Percentiles rank a stretch among this genome's conserved stretches.
Evolutionary conservation across 64 coral and sea anemone species (phyloP).

Genomic region (Trachythela sp.): DNA sequence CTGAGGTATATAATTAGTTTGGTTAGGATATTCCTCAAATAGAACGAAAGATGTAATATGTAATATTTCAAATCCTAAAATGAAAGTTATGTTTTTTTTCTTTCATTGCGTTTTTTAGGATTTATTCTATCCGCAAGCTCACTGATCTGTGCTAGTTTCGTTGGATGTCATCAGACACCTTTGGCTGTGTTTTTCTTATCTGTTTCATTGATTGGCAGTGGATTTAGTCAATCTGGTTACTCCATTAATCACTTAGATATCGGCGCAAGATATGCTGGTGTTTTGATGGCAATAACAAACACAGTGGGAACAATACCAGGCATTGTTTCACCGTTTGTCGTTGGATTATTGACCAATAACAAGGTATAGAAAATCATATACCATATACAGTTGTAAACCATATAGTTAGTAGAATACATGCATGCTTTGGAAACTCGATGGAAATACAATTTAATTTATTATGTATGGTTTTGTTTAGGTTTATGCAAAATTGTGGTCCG

Average conservation of each 20-base stretch:
- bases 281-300: slow-evolving; percentile 77
- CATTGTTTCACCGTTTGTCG: slow-evolving; percentile 62
- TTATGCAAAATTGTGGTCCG: too few relatives aligned
- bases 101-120: slow-evolving; percentile 32
- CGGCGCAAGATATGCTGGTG: slow-evolving; percentile 73
- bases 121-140: slow-evolving; percentile 59
- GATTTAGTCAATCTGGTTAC: slow-evolving; percentile 29
- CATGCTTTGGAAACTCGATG: too few relatives aligned
- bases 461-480: too few relatives aligned
- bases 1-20: too few relatives aligned
- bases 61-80: too few relatives aligned
- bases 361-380: slow-evolving; percentile 47
- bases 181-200: slow-evolving; percentile 67
- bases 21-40: too few relatives aligned
- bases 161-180: slow-evolving; percentile 50
- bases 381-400: too few relatives aligned
- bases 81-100: too few relatives aligned
- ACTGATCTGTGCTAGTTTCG: slow-evolving; percentile 70
- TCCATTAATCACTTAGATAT: slow-evolving; percentile 77
- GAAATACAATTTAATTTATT: too few relatives aligned
- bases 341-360: slow-evolving; percentile 67
- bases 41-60: too few relatives aligned
- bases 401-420: too few relatives aligned
- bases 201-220: slow-evolving; percentile 25
- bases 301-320: slow-evolving; percentile 64